Evolutionary conservation across 2,888 invertebrate species (phyloP).

Genomic region (Pseudococcus longispinus): DNA sequence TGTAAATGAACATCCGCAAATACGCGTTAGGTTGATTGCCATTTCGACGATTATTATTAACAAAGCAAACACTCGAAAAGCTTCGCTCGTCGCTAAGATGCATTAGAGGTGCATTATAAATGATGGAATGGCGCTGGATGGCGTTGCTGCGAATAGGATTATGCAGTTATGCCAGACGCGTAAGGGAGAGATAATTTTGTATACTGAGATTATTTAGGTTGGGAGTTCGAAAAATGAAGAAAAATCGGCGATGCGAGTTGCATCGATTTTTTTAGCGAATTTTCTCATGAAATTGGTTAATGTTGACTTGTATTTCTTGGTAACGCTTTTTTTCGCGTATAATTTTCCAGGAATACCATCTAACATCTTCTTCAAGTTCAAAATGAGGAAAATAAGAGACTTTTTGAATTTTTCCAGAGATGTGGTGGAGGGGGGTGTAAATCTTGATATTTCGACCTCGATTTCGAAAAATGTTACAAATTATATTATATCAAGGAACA

Average conservation of each 20-base stretch:
- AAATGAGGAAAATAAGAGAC: too few relatives aligned
- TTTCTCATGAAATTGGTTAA: too few relatives aligned
- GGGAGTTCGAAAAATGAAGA: background rate
- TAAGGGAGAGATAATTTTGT: background rate
- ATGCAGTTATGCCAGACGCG: background rate
- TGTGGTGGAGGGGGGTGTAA: too few relatives aligned
- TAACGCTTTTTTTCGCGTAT: too few relatives aligned
- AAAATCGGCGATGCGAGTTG: background rate
- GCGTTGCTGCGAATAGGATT: background rate
- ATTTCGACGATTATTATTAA: slow-evolving; percentile 7
- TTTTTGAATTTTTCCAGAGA: too few relatives aligned
- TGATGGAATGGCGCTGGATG: background rate
- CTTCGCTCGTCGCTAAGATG: background rate
- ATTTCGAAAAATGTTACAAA: too few relatives aligned
- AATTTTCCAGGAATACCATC: too few relatives aligned
- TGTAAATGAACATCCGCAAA: background rate
- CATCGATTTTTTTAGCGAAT: background rate
- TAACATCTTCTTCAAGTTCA: too few relatives aligned
- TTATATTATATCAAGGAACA: too few relatives aligned
- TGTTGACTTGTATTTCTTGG: too few relatives aligned
- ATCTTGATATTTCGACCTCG: too few relatives aligned
- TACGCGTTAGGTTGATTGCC: background rate
- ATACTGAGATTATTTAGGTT: background rate
- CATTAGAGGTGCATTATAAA: background rate
- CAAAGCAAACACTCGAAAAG: slow-evolving; percentile 8